Evolutionary conservation across 2,113 vertebrate species (phyloP).

Genomic region (Pteropus alecto): DNA sequence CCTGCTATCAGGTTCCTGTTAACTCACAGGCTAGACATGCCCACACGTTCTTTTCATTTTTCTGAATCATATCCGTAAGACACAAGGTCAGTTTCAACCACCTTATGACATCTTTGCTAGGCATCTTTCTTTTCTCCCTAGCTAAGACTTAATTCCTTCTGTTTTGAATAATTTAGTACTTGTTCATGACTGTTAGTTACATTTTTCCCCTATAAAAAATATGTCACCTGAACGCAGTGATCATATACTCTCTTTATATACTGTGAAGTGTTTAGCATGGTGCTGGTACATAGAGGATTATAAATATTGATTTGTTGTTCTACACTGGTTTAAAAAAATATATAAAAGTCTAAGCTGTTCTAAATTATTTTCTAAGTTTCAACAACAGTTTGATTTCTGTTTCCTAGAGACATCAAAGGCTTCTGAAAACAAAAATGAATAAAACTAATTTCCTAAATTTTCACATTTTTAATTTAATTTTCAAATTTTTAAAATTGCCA

Average conservation of each 20-base stretch:
- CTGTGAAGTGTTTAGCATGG: neutral
- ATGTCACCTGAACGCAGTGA: neutral
- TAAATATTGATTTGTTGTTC: neutral
- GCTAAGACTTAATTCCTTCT: neutral
- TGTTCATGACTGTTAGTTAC: neutral
- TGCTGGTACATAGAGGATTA: neutral
- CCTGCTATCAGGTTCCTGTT: neutral
- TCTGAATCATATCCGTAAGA: neutral
- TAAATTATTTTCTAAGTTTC: slow-evolving; percentile 24
- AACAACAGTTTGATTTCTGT: slow-evolving; percentile 5
- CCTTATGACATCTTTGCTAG: neutral
- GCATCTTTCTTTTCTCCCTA: neutral
- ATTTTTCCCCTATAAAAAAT: neutral
- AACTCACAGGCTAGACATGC: neutral
- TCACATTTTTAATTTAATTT: neutral
- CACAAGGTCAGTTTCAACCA: neutral
- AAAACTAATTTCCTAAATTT: neutral
- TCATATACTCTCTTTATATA: neutral
- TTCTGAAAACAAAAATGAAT: slow-evolving; percentile 7
- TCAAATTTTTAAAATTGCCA: neutral
- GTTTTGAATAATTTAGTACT: neutral
- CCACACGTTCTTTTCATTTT: neutral
- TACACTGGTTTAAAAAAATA: neutral
- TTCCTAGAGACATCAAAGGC: neutral
- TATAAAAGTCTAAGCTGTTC: neutral